Percentiles rank a stretch among this genome's conserved stretches.
These are phyloP conservation scores for Contarinia nasturtii DNA, from an alignment of 1,140 invertebrate genomes.

Conservation along the genomic window DNA sequence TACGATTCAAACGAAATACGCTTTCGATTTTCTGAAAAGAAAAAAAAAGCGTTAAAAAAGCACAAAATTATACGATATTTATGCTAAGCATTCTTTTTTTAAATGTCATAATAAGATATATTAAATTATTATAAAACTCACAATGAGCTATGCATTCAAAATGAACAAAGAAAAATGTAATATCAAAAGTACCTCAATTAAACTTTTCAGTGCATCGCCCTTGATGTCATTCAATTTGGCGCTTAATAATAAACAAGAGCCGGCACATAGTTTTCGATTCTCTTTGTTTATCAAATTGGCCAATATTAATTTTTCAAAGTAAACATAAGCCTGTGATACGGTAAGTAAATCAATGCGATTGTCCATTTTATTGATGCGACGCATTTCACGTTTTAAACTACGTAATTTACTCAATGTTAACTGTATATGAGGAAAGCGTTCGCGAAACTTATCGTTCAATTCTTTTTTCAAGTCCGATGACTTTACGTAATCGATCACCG, in stretches of 20 bases:
- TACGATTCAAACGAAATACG: slow-evolving; percentile 75
- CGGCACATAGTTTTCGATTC: slow-evolving; percentile 87
- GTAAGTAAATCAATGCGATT: slow-evolving; percentile 70
- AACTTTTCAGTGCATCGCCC: slow-evolving; percentile 60
- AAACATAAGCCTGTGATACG: slow-evolving; percentile 90
- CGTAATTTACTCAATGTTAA: slow-evolving; percentile 91
- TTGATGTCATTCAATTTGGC: slow-evolving; percentile 95
- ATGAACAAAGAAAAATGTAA: slow-evolving; percentile 1
- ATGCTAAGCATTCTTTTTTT: background rate
- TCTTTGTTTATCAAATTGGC: slow-evolving; percentile 85
- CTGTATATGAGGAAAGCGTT: slow-evolving; percentile 88
- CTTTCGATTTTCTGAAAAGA: slow-evolving; percentile 63
- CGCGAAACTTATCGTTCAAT: slow-evolving; percentile 90
- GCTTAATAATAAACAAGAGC: slow-evolving; percentile 79
- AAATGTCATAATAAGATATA: too few relatives aligned
- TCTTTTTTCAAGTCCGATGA: slow-evolving; percentile 95
- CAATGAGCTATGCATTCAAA: slow-evolving; percentile 1
- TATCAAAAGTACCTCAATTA: slow-evolving; percentile 56
- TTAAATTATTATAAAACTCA: slow-evolving; percentile 1
- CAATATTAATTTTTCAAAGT: slow-evolving; percentile 91
- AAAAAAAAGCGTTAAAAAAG: slow-evolving; percentile 3
- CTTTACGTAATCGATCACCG: slow-evolving; percentile 90
- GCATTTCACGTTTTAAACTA: slow-evolving; percentile 86
- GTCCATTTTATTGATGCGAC: slow-evolving; percentile 78
- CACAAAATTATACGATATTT: background rate